Evolutionary conservation across 2,113 vertebrate genomes (phyloP).

Genomic region (Heterotilapia buettikoferi): DNA sequence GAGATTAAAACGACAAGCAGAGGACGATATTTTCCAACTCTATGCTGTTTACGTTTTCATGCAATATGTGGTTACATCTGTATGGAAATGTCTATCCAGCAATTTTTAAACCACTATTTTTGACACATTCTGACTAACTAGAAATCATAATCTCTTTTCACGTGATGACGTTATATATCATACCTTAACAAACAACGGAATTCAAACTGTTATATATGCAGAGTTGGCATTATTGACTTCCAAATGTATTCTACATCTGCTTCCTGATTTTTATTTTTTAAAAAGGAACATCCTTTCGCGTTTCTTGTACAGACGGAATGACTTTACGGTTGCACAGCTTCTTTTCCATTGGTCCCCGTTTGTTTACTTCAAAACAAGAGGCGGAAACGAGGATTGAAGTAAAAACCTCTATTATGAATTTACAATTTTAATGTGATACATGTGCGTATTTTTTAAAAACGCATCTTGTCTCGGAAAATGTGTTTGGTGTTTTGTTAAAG

Average conservation of each 20-base stretch:
- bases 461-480: accelerated
- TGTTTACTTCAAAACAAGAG: slow-evolving; percentile 53
- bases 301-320: background rate
- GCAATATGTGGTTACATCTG: background rate
- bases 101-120: background rate
- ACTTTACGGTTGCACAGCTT: background rate
- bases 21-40: background rate
- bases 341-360: slow-evolving; percentile 48
- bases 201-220: background rate
- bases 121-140: background rate
- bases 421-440: too few species aligned
- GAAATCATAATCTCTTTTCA: background rate
- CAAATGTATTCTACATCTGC: background rate
- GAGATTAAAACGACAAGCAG: background rate
- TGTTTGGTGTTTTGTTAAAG: background rate
- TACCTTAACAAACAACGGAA: background rate
- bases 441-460: background rate
- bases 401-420: accelerated
- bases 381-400: slow-evolving; percentile 23
- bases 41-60: background rate
- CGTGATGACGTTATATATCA: background rate
- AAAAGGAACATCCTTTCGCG: background rate
- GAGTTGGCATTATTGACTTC: background rate
- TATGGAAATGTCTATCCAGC: background rate
- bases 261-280: background rate